Percentiles rank a stretch among this genome's conserved stretches.
Conservation (phyloP, 2,888 invertebrate genomes). For the Ormia ochracea region DNA sequence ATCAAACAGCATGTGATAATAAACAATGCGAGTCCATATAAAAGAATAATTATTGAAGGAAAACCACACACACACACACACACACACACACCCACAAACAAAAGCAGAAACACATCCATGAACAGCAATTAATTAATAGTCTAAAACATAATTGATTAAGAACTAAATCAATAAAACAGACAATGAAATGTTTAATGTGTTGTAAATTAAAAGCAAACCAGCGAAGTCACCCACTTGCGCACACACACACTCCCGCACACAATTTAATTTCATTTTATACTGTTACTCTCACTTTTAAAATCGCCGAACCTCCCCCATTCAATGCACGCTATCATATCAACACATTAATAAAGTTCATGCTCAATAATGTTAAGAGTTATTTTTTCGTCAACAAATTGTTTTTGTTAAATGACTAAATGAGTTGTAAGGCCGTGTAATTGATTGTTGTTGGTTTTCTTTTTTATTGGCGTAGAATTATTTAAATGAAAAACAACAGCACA, state of each 20-base stretch:
- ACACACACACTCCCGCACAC: neutral
- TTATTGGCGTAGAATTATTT: slow-evolving; percentile 11
- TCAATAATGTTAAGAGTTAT: slow-evolving; percentile 9
- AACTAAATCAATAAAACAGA: slow-evolving; percentile 33
- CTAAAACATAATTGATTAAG: slow-evolving; percentile 33
- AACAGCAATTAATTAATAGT: slow-evolving; percentile 46
- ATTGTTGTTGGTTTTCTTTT: neutral
- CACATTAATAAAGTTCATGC: neutral
- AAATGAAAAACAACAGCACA: neutral
- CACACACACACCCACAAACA: no score
- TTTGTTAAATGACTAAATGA: slow-evolving; percentile 23
- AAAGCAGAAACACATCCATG: no score
- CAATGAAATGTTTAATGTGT: slow-evolving; percentile 42
- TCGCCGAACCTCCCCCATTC: neutral
- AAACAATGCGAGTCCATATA: neutral
- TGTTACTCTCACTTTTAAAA: neutral
- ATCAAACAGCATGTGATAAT: slow-evolving; percentile 11
- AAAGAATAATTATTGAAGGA: slow-evolving; percentile 6
- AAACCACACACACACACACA: no score
- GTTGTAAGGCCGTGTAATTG: slow-evolving; percentile 37
- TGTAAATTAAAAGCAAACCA: slow-evolving; percentile 37
- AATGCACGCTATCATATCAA: neutral
- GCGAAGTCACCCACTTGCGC: neutral
- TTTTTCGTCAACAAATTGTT: neutral
- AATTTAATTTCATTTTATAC: neutral